Base-by-base conservation (phyloP, 2,113 vertebrate species). In the Neogobius melanostomus region DNA sequence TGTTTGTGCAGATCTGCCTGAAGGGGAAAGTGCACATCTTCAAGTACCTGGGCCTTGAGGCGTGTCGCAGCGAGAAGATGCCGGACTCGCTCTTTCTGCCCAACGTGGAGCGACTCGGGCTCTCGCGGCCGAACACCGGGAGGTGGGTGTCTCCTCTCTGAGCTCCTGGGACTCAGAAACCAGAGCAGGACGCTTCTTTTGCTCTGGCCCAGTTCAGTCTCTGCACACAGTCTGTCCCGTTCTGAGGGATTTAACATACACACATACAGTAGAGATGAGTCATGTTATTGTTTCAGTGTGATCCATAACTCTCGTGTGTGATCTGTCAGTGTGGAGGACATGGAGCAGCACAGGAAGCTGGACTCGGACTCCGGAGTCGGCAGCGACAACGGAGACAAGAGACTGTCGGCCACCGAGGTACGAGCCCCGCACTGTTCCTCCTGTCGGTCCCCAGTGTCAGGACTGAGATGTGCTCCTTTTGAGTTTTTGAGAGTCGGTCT, bases 21-120 rank as follows among this genome's bases (percentile, higher is more conserved):
- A 98, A 97, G 86, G 97, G 96, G 2, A 97, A 94, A 88, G 94
- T 97, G 73, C 97, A 98, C 90, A 97, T 98, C 89, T 98, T 98
- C 85, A 98, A 98, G 83, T 98, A 97, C 56, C 92, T 98, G 87
- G 93, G 91, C 78, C 95, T 97, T 47, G 95, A 98, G 72, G 95
- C 96, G 0, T 98, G 96, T 89, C 95, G 95, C 76, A 95, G 94
- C 44, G 93, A 94, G 60, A 98, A 97, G 92, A 93, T 96, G 81
- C 72, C 92, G 0, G 96, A 98, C 53, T 92, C 94, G 0, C 91
- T 97, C 5, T 97, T 95, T 84, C 93, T 97, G 80, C 95, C 95
- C 3, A 85, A 92, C 36, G 95, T 95, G 60, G 95, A 97, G 60
- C 88, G 92, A 8, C 94, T 95, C 52, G 92, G 92, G 80, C 91